Evolutionary conservation across 2,113 vertebrate genomes (phyloP), one percentile per base, ranked within the genome.

Genomic region (Cisticola juncidis): DNA sequence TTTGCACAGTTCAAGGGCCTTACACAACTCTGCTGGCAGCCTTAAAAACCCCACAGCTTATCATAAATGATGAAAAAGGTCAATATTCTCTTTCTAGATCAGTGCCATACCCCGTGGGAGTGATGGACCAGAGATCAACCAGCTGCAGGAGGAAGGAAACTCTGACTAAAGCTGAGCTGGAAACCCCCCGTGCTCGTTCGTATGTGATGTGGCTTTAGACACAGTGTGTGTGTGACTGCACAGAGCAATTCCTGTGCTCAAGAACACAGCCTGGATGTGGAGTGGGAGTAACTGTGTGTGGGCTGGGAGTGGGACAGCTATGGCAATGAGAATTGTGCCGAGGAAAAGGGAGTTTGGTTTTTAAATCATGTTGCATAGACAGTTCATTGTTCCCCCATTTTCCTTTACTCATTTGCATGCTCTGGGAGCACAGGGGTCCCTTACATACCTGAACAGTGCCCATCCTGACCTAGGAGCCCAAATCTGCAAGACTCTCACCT

Each of bases 101-200:
- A 33, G 10, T 28, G 53, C 72, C 7, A 2, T 16, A 23, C 23
- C 36, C 47, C 0, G 12, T 12, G 72, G 80, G 38, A 62, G 69
- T 2, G 38, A 47, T 47, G 40, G 22, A 11, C 38, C 4, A 1
- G 3, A 66, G 73, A 33, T 21, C 17, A 74, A 21, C 29, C 24
- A 21, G 42, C 64, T 48, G 68, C 54, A 92, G 51, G 72, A 96
- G 65, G 95, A 95, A 96, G 90, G 82, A 92, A 85, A 86, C 40
- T 74, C 36, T 86, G 69, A 74, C 47, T 83, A 40, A 50, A 79
- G 58, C 81, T 9, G 81, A 62, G 85, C 23, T 64, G 93, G 94
- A 95, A 97, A 88, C 7, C 93, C 79, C 91, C 93, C 21, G 1
- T n/a, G 73, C 68, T 86, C 35, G 77, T 21, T 38, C 50, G 74